Base-by-base conservation (phyloP, 2,888 invertebrate genomes). In the Cheilosia vulpina region DNA sequence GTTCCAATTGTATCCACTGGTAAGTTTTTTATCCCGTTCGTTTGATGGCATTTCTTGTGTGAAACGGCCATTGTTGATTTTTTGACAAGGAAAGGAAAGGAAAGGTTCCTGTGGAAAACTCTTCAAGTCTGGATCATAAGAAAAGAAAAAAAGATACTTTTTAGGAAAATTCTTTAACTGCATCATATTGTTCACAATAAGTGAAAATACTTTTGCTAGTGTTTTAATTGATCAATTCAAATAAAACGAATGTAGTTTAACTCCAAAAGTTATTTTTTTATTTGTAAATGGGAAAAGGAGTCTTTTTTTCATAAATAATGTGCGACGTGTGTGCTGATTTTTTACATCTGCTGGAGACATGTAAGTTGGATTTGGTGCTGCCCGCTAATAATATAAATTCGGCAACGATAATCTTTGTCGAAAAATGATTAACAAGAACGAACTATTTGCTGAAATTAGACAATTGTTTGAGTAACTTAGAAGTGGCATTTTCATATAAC, bases 251-350 rank as follows among this genome's bases (percentile, higher is more conserved):
- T 81, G 85, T 85, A 82, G 82, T 87, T 58, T 73, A 72, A 68
- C 73, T 81, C 73, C 63, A 75, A 78, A 73, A 62, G 19, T 77
- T 71, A 4, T 63, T 66, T 52, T 79, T 79, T 73, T 72, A 81
- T 62, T 76, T 78, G 81, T 87, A 87, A 82, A 87, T 82, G 87
- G 87, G 69, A 82, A 87, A 78, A 82, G 65, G 77, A 87, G 76
- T 72, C 57, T 87, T 50, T 52, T 52, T 63, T 52, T 63, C 75
- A 78, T 78, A 77, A 89, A 93, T 93, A 93, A 96, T 97, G 97
- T 98, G 98, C 95, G 98, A 98, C 95, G 96, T 96, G 93, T 98
- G 98, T 94, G 96, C 96, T 92, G 97, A 98, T 93, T 96, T 98
- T 94, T 95, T 97, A 93, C 96, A 97, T 94, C 95, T 98, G 93